phyloP scores from a whole-genome alignment of 2,888 invertebrate species.

The Nephrotoma guestfalica region DNA sequence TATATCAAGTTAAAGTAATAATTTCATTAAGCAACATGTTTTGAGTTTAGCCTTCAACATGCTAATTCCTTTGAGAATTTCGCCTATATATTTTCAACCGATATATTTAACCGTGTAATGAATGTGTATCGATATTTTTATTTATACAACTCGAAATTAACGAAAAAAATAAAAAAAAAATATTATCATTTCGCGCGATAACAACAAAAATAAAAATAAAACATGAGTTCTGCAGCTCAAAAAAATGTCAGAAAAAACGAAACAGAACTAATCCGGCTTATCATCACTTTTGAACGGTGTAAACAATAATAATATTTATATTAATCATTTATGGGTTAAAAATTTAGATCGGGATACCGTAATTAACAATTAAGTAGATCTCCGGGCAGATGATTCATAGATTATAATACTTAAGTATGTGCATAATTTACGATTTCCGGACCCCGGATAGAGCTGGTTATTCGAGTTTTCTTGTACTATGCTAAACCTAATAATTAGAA shows the following conservation, averaged over 20 bases:
- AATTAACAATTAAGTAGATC: background rate
- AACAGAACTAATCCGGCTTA: background rate
- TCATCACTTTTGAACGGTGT: background rate
- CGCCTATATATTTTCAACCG: background rate
- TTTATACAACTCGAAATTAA: background rate
- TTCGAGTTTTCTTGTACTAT: background rate
- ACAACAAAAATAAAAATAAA: background rate
- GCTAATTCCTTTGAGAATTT: background rate
- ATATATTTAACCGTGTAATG: background rate
- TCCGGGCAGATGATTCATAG: background rate
- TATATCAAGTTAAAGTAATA: too few relatives aligned
- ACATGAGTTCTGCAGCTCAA: background rate
- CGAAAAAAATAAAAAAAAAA: background rate
- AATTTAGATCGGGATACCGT: background rate
- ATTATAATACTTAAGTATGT: too few relatives aligned
- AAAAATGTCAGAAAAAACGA: background rate
- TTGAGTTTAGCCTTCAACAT: too few relatives aligned
- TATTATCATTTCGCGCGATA: background rate
- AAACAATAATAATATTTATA: background rate
- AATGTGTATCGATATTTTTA: background rate
- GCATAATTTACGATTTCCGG: background rate
- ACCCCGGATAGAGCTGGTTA: background rate
- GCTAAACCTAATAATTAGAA: background rate
- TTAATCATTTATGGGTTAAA: background rate
- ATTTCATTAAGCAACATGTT: too few relatives aligned